Percentiles rank a stretch among this genome's conserved stretches.
phyloP scores from a whole-genome alignment of 2,797 vertebrate species.

The Anguilla marmorata region DNA sequence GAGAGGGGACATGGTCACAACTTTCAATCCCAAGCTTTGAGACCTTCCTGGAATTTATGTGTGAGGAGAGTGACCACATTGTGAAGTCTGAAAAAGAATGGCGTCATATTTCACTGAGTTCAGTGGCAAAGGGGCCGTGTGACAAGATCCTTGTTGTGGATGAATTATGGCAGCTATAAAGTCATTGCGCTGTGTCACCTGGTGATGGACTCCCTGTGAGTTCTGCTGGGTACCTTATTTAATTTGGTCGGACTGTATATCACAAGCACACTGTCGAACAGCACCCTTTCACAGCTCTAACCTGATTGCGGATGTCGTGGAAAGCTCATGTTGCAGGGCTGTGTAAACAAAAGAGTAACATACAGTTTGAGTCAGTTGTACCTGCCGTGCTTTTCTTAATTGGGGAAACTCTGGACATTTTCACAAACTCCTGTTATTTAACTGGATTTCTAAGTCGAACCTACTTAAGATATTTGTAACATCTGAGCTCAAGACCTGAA shows the following conservation, averaged over 20 bases:
- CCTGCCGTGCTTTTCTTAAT: too few species aligned
- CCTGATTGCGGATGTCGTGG: not conserved
- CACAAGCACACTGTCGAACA: not conserved
- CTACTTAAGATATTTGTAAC: too few species aligned
- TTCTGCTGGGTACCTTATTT: not conserved
- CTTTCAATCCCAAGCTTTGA: not conserved
- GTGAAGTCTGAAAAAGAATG: not conserved
- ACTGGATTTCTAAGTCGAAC: too few species aligned
- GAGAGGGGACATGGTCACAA: not conserved
- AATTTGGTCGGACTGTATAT: not conserved
- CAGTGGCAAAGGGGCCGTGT: not conserved
- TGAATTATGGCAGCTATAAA: constrained; percentile 1
- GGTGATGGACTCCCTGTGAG: not conserved
- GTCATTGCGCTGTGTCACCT: not conserved
- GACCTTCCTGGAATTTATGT: not conserved
- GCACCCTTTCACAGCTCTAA: not conserved
- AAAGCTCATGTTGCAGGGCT: not conserved
- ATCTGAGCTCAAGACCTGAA: too few species aligned
- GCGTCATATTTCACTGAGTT: not conserved
- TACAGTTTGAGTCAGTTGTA: too few species aligned
- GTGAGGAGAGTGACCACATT: not conserved
- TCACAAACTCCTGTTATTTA: too few species aligned
- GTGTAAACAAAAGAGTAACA: not conserved
- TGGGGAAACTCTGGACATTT: too few species aligned
- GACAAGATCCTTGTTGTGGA: not conserved